Evolutionary conservation across 2,888 invertebrate genomes (phyloP).

Genomic region (Chymomyza amoena): DNA sequence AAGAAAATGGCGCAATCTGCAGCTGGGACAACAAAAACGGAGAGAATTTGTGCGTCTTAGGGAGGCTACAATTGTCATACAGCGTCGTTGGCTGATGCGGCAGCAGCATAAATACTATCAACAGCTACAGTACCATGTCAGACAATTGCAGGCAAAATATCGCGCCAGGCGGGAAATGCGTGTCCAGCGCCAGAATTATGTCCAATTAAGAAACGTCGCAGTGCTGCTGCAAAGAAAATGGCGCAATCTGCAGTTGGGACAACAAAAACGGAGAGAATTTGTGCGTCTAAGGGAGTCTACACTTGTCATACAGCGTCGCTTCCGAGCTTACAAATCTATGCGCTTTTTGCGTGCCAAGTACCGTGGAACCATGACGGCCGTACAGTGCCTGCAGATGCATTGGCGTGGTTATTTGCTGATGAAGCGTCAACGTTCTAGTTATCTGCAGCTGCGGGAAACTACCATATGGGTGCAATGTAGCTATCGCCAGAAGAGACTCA

Average conservation of each 20-base stretch:
- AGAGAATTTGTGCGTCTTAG: background rate
- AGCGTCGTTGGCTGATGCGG: constrained; percentile 72
- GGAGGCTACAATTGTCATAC: constrained; percentile 66
- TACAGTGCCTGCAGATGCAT: constrained; percentile 74
- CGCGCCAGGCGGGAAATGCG: background rate
- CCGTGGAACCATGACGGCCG: constrained; percentile 62
- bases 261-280: background rate
- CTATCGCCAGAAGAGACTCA: constrained; percentile 58
- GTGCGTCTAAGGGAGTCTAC: constrained; percentile 49
- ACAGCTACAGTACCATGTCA: constrained; percentile 28
- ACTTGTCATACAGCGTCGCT: constrained; percentile 66
- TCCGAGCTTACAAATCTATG: constrained; percentile 68
- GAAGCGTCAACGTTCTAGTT: constrained; percentile 33
- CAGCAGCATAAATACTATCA: constrained; percentile 58
- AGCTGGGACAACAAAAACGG: background rate
- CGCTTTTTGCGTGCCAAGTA: constrained; percentile 70
- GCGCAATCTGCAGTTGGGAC: background rate
- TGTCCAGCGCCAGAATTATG: background rate
- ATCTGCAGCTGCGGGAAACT: constrained; percentile 26
- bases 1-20: background rate
- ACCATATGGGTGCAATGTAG: constrained; percentile 46
- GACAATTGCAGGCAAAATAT: background rate
- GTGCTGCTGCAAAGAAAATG: background rate
- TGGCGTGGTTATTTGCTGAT: constrained; percentile 63
- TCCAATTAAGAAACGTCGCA: background rate